These are phyloP conservation scores for Drosophila parabipectinata DNA, from an alignment of 1,140 invertebrate genomes.

Conservation along the genomic window DNA sequence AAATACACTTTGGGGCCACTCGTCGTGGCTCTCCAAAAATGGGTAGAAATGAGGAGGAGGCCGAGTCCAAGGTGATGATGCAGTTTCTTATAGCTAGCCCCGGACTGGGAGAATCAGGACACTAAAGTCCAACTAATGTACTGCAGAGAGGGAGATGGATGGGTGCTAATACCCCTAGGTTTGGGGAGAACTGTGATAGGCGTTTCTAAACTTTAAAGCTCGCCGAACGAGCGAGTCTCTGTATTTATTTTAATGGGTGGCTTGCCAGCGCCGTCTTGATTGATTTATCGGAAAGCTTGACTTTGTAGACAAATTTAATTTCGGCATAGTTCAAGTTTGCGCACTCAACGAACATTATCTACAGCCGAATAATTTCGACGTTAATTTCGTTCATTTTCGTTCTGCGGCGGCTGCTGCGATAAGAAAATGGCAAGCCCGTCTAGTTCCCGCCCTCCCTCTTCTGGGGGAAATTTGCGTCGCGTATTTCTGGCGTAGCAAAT, in stretches of 20 bases:
- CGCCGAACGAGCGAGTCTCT: slow-evolving; percentile 42
- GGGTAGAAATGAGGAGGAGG: slow-evolving; percentile 4
- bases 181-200: too few relatives aligned
- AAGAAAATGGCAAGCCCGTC: slow-evolving; percentile 54
- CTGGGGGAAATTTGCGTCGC: slow-evolving; percentile 44
- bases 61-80: slow-evolving; percentile 70
- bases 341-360: slow-evolving; percentile 76
- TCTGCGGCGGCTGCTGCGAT: slow-evolving; percentile 47
- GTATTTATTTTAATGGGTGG: slow-evolving; percentile 3
- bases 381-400: slow-evolving; percentile 60
- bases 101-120: slow-evolving; percentile 18
- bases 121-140: not conserved
- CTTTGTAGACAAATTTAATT: slow-evolving; percentile 80
- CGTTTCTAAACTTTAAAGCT: slow-evolving; percentile 67
- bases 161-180: too few relatives aligned
- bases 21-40: slow-evolving; percentile 39
- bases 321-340: slow-evolving; percentile 56
- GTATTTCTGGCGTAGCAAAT: slow-evolving; percentile 74
- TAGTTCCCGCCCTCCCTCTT: not conserved
- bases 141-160: too few relatives aligned
- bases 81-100: slow-evolving; percentile 52
- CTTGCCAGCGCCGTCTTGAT: slow-evolving; percentile 66
- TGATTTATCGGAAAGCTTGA: slow-evolving; percentile 77
- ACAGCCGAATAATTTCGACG: slow-evolving; percentile 77
- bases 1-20: slow-evolving; percentile 74